Percentiles rank a stretch among this genome's conserved stretches.
phyloP scores from a whole-genome alignment of 2,888 invertebrate genomes.

The Ischnus inquisitorius region DNA sequence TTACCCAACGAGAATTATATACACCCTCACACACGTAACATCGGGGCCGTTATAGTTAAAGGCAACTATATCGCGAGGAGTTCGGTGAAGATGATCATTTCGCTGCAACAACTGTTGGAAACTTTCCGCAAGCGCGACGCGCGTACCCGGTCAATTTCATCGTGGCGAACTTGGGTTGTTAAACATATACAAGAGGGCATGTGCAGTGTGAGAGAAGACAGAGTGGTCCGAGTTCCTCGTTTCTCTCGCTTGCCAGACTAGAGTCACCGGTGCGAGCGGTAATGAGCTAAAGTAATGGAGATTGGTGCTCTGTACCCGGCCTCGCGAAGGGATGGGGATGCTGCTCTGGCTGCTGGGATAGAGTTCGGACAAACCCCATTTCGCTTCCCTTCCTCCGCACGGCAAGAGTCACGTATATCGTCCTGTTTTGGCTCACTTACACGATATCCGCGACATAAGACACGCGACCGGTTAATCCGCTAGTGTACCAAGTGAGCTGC shows the following conservation, averaged over 20 bases:
- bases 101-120: not conserved
- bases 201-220: conserved; percentile 58
- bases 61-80: not conserved
- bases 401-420: not conserved
- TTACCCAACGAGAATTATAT: conserved; percentile 31
- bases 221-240: conserved; percentile 54
- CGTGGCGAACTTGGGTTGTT: conserved; percentile 47
- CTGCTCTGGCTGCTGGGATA: conserved; percentile 46
- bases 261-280: conserved; percentile 68
- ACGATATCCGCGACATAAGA: conserved; percentile 46
- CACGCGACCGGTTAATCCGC: conserved; percentile 6
- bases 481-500: not conserved
- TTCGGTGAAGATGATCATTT: conserved; percentile 27
- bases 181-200: conserved; percentile 41
- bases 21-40: not conserved
- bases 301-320: conserved; percentile 75
- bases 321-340: conserved; percentile 66
- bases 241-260: conserved; percentile 51
- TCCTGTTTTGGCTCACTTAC: not conserved
- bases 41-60: not conserved
- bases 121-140: not conserved
- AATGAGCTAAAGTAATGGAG: conserved; percentile 82
- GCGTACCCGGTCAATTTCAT: conserved; percentile 52
- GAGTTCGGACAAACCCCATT: conserved; percentile 52
- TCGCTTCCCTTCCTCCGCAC: conserved; percentile 3